Conservation (phyloP, 2,113 vertebrate genomes). For the Rhombomys opimus region DNA sequence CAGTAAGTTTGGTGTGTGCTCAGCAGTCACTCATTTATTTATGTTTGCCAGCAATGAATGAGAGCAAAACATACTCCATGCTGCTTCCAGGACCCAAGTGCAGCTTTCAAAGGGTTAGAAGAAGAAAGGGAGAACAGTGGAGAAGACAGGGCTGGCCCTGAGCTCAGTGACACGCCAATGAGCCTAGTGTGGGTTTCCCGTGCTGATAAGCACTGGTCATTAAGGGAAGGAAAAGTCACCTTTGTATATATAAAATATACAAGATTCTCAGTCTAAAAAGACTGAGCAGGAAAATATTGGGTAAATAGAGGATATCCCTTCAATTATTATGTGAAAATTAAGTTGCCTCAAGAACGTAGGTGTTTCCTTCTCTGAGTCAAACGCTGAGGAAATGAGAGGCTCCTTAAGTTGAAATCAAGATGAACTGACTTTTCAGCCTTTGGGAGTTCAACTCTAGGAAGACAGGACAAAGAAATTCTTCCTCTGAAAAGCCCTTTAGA, state of each 20-base stretch:
- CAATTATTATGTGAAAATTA: constrained; percentile 87
- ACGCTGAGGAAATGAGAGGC: constrained; percentile 64
- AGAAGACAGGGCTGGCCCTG: constrained; percentile 61
- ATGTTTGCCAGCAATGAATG: constrained; percentile 76
- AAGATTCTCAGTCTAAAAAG: constrained; percentile 87
- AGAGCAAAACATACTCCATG: constrained; percentile 16
- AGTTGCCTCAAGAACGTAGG: constrained; percentile 81
- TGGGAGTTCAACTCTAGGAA: not conserved
- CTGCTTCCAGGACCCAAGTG: not conserved
- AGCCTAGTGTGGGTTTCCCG: constrained; percentile 86
- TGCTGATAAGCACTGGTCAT: constrained; percentile 87
- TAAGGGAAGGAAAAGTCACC: constrained; percentile 91
- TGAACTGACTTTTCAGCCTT: constrained; percentile 51
- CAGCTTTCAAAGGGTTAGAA: not conserved
- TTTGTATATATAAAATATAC: constrained; percentile 90
- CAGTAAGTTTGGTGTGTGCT: constrained; percentile 71
- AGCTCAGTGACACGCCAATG: constrained; percentile 88
- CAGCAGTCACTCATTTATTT: constrained; percentile 84
- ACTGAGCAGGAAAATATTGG: constrained; percentile 89
- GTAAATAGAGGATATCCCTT: constrained; percentile 92
- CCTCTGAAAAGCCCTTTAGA: not conserved
- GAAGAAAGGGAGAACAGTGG: constrained; percentile 21
- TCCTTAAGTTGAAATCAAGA: constrained; percentile 67
- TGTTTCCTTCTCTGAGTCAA: constrained; percentile 58
- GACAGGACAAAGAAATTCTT: not conserved